Evolutionary conservation across 2,113 vertebrate genomes (phyloP).

Genomic region (Mandrillus leucophaeus): DNA sequence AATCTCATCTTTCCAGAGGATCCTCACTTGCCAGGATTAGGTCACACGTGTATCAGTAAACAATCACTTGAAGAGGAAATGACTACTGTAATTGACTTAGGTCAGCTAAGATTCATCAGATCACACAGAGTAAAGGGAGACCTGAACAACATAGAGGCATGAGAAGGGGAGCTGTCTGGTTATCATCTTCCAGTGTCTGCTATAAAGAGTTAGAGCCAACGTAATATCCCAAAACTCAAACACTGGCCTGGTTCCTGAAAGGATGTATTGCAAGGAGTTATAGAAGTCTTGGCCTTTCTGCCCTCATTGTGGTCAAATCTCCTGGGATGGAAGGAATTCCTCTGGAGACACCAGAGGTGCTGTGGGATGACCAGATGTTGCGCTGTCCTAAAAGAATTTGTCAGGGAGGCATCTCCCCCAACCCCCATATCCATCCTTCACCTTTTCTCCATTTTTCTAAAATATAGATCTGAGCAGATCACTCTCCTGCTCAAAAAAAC

Average conservation of each 20-base stretch:
- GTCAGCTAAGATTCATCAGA: not conserved
- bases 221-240: not conserved
- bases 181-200: not conserved
- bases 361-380: not conserved
- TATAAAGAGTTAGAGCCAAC: not conserved
- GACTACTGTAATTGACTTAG: not conserved
- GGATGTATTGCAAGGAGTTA: not conserved
- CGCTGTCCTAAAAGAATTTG: not conserved
- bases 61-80: not conserved
- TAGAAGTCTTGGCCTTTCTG: not conserved
- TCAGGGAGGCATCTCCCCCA: not conserved
- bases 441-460: not conserved
- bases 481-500: not conserved
- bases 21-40: not conserved
- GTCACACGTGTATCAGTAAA: not conserved
- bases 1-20: not conserved
- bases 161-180: not conserved
- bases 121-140: not conserved
- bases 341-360: not conserved
- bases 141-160: not conserved
- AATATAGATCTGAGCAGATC: not conserved
- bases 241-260: not conserved
- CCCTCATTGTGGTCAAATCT: not conserved
- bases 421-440: not conserved
- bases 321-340: not conserved